Evolutionary conservation across 2,888 invertebrate genomes (phyloP).

Genomic region (Pteria penguin): DNA sequence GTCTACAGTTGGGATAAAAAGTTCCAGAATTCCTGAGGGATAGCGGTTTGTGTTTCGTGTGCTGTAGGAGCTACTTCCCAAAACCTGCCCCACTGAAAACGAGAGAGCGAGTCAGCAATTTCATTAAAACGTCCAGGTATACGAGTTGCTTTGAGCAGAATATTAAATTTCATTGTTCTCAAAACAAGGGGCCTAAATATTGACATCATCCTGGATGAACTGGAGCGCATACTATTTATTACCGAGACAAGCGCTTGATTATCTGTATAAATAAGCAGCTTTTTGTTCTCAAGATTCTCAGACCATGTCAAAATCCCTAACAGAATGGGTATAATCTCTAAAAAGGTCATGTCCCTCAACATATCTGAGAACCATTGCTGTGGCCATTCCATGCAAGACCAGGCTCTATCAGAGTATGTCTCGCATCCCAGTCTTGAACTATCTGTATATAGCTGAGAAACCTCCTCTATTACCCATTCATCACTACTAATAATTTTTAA

Average conservation of each 20-base stretch:
- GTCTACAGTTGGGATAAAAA: background rate
- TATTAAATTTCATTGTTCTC: background rate
- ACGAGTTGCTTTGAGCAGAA: conserved; percentile 8
- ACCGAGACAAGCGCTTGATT: conserved; percentile 12
- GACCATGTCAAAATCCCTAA: background rate
- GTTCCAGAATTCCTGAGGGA: background rate
- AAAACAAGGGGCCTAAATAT: conserved; percentile 1
- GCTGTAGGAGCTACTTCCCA: background rate
- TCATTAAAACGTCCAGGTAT: conserved; percentile 1
- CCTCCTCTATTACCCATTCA: conserved; percentile 6
- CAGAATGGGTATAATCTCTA: background rate
- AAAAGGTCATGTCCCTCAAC: background rate
- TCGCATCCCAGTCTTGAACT: conserved; percentile 24
- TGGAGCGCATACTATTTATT: conserved; percentile 9
- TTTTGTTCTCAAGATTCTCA: background rate
- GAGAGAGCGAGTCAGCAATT: conserved; percentile 24
- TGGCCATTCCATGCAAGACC: conserved; percentile 23
- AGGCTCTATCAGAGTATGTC: conserved; percentile 3
- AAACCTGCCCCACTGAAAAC: background rate
- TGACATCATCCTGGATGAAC: conserved; percentile 13
- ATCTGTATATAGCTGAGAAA: conserved; percentile 15
- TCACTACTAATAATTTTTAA: background rate
- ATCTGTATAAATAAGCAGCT: background rate
- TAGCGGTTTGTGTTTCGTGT: background rate
- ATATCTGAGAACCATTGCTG: background rate